These are phyloP conservation scores for Myiotriccus ornatus DNA, from an alignment of 2,797 vertebrate species.

Conservation along the genomic window DNA sequence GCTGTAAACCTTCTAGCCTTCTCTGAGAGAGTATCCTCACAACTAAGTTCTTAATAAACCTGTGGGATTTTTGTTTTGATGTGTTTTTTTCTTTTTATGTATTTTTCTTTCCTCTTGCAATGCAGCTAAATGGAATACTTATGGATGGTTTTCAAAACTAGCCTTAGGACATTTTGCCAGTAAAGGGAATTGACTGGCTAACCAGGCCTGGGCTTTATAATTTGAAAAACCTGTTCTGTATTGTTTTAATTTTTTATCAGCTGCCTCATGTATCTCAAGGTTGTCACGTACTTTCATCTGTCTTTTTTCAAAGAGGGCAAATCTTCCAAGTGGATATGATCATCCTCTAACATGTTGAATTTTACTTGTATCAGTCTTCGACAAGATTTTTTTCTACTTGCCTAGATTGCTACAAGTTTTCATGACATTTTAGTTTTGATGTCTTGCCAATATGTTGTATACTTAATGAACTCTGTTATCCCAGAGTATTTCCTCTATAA, in stretches of 20 bases:
- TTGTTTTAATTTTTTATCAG: slow-evolving; percentile 24
- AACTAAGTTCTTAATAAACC: neutral
- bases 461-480: neutral
- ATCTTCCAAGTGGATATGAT: slow-evolving; percentile 3
- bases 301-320: neutral
- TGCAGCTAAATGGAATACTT: slow-evolving; percentile 21
- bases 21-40: neutral
- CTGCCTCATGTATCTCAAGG: neutral
- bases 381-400: neutral
- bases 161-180: slow-evolving; percentile 2
- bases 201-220: slow-evolving; percentile 11
- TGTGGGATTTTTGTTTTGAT: neutral
- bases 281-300: slow-evolving; percentile 5
- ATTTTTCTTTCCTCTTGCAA: neutral
- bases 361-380: neutral
- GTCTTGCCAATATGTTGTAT: neutral
- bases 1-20: neutral
- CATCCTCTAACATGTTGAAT: neutral
- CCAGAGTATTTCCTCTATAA: neutral
- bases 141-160: neutral
- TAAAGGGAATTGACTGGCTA: slow-evolving; percentile 16
- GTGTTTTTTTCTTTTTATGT: neutral
- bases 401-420: neutral
- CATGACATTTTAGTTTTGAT: neutral
- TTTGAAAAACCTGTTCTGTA: slow-evolving; percentile 23